Percentiles rank a stretch among this genome's conserved stretches.
These are phyloP conservation scores for Ectemnius lituratus DNA, from an alignment of 2,888 invertebrate genomes.

Conservation along the genomic window DNA sequence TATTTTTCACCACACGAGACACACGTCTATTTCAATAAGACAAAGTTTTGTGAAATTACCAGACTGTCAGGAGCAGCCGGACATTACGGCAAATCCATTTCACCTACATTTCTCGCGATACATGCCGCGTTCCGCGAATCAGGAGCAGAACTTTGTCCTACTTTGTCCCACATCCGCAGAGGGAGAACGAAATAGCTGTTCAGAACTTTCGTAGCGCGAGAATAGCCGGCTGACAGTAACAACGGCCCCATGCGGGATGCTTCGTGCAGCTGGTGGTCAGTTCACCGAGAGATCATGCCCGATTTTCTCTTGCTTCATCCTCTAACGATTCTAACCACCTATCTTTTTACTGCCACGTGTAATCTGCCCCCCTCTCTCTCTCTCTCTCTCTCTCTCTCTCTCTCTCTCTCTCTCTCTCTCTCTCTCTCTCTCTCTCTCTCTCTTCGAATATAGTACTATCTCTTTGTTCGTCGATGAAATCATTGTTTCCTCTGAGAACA, in stretches of 20 bases:
- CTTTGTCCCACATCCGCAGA: constrained; percentile 47
- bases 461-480: too few relatives aligned
- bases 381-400: too few relatives aligned
- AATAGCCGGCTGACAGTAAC: constrained; percentile 26
- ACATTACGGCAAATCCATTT: background rate
- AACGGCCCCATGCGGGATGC: constrained; percentile 21
- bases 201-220: constrained; percentile 31
- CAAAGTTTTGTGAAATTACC: background rate
- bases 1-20: too few relatives aligned
- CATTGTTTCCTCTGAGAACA: too few relatives aligned
- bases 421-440: too few relatives aligned
- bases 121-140: constrained; percentile 19
- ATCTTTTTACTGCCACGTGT: background rate
- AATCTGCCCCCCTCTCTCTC: background rate
- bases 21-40: too few relatives aligned
- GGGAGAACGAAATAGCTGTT: constrained; percentile 46
- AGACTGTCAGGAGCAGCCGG: background rate
- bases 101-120: constrained; percentile 6
- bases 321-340: background rate
- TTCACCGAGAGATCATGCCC: too few relatives aligned
- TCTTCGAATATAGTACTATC: too few relatives aligned
- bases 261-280: background rate
- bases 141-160: constrained; percentile 11
- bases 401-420: too few relatives aligned
- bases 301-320: constrained; percentile 16